These are phyloP conservation scores for Drosophila nikananu DNA, from an alignment of 1,140 invertebrate genomes.

Conservation along the genomic window DNA sequence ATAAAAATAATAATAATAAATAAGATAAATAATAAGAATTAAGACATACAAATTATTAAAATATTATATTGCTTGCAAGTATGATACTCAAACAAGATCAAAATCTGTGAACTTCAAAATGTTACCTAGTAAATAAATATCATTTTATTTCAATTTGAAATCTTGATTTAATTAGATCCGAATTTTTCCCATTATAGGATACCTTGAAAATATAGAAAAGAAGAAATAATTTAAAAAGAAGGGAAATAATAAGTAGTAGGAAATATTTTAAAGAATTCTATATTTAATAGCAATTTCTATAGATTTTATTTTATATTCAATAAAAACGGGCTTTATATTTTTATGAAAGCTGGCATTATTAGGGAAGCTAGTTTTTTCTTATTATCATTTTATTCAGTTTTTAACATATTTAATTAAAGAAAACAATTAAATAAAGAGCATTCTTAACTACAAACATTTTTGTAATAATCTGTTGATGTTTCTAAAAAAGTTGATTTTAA, in stretches of 20 bases:
- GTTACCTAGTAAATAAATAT: not conserved
- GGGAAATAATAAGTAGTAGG: too few species aligned
- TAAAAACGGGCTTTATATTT: not conserved
- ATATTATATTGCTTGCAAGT: not conserved
- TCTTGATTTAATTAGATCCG: not conserved
- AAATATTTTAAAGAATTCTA: not conserved
- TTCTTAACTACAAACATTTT: not conserved
- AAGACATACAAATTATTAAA: not conserved
- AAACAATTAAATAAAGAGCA: not conserved
- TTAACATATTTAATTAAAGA: not conserved
- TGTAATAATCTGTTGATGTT: not conserved
- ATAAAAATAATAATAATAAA: not conserved
- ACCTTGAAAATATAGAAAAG: not conserved
- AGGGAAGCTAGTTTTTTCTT: not conserved
- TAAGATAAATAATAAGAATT: not conserved
- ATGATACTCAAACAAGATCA: not conserved
- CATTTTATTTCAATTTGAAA: not conserved
- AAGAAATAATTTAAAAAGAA: not conserved
- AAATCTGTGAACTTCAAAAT: not conserved
- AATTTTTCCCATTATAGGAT: not conserved
- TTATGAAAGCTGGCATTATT: not conserved
- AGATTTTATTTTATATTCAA: not conserved
- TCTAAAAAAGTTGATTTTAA: not conserved
- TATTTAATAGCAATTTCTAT: not conserved
- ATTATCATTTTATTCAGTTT: too few species aligned